Base-by-base conservation (phyloP, 2,888 invertebrate species). In the Hanleya hanleyi region DNA sequence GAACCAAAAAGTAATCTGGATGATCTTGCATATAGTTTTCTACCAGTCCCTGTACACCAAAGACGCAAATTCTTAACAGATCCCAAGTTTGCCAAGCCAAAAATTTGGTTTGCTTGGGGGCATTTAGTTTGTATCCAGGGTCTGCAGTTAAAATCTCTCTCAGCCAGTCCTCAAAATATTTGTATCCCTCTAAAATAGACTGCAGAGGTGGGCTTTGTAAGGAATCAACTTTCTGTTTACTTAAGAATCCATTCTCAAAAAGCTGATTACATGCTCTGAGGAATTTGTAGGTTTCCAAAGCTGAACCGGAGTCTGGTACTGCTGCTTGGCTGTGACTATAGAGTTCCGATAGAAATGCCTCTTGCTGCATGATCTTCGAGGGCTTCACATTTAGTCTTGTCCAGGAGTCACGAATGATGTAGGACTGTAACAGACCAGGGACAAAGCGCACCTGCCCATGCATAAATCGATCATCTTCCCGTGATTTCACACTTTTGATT, bases 241-340 rank as follows among this genome's bases (percentile, higher is more conserved):
- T n/a, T 7, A 41, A 18, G 18, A 18, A 18, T 7, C 51, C 51
- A 51, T 51, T 51, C 22, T 51, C 51, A 22, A 51, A 51, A 12
- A 51, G 51, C 26, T 51, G 51, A 22, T 22, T 51, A 51, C 51
- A 51, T 51, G 51, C 51, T 51, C 51, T 9, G 51, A 51, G 51
- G 22, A n/a, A 51, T 51, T 22, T 51, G 51, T 51, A 51, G 7
- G 51, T 51, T 51, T 51, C 51, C 12, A 7, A 12, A 51, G 51
- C 51, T 51, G 51, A 51, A 22, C 22, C 51, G 22, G 51, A 51
- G 26, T 22, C 26, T 22, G 26, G 7, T n/a, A 7, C 7, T 9
- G 9, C 7, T 51, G 9, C 12, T 51, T 51, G 12, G 22, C 15
- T 26, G 22, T 51, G 22, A 7, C n/a, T 7, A 22, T 51, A 51